Conservation (phyloP, 2,888 invertebrate species). For the Drosophila nr. medialis region DNA sequence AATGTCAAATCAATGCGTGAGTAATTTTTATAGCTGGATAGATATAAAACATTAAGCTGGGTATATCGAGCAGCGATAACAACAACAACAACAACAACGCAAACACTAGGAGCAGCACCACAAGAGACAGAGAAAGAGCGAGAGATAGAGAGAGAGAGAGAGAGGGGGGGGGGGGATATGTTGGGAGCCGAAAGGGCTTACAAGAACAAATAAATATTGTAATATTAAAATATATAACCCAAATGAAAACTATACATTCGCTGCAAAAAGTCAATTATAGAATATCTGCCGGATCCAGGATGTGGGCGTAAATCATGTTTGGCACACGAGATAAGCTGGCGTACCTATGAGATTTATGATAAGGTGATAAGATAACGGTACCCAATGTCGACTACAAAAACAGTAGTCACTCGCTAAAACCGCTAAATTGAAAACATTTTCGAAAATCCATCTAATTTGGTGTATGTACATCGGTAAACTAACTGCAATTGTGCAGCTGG, state of each 20-base stretch:
- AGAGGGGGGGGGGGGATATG: background rate
- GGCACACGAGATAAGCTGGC: slow-evolving; percentile 50
- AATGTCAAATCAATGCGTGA: slow-evolving; percentile 49
- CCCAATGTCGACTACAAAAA: slow-evolving; percentile 4
- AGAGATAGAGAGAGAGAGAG: background rate
- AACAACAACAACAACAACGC: slow-evolving; percentile 36
- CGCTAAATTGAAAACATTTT: background rate
- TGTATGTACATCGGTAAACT: background rate
- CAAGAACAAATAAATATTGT: background rate
- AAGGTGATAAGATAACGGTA: slow-evolving; percentile 45
- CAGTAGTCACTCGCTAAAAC: background rate
- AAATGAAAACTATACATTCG: background rate
- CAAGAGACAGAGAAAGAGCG: background rate
- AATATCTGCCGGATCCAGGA: slow-evolving; percentile 43
- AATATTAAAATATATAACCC: background rate
- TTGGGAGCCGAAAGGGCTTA: background rate
- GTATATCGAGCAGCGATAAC: slow-evolving; percentile 24
- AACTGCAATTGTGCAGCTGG: background rate
- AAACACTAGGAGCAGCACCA: slow-evolving; percentile 33
- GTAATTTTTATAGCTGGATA: slow-evolving; percentile 26
- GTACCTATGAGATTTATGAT: slow-evolving; percentile 30
- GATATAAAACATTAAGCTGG: slow-evolving; percentile 22
- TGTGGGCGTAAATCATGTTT: slow-evolving; percentile 60
- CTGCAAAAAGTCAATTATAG: background rate
- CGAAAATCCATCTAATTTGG: background rate